Percentiles rank a stretch among this genome's conserved stretches.
Conservation (phyloP, 2,888 invertebrate genomes). For the Girardia tigrina region DNA sequence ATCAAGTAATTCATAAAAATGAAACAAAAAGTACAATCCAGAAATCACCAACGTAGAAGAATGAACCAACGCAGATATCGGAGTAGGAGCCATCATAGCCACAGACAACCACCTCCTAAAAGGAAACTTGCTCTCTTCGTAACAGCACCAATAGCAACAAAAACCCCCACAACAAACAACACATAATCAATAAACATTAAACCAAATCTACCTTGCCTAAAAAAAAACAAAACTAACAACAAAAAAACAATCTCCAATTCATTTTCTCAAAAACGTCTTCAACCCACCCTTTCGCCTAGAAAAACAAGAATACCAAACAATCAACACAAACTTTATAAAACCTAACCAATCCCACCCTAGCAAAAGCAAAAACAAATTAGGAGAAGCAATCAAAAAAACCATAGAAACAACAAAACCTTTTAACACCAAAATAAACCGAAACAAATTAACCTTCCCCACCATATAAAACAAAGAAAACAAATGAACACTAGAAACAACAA, state of each 20-base stretch:
- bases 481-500: neutral
- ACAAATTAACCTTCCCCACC: neutral
- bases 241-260: slow-evolving; percentile 61
- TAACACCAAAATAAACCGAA: neutral
- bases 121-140: slow-evolving; percentile 66
- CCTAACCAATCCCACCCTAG: slow-evolving; percentile 7
- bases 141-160: slow-evolving; percentile 56
- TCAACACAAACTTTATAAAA: neutral
- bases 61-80: slow-evolving; percentile 64
- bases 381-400: neutral
- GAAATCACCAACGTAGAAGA: slow-evolving; percentile 67
- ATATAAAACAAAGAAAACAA: neutral
- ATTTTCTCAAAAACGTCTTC: slow-evolving; percentile 62
- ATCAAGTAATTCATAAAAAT: slow-evolving; percentile 55
- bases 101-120: slow-evolving; percentile 65
- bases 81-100: slow-evolving; percentile 65
- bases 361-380: neutral
- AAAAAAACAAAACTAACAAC: slow-evolving; percentile 54
- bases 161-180: slow-evolving; percentile 49
- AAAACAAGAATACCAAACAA: neutral
- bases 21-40: slow-evolving; percentile 63
- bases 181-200: slow-evolving; percentile 53
- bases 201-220: slow-evolving; percentile 44
- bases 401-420: neutral
- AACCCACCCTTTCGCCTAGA: slow-evolving; percentile 57